These are phyloP conservation scores for Osmoderma eremita DNA, from an alignment of 2,888 invertebrate genomes.

Conservation along the genomic window DNA sequence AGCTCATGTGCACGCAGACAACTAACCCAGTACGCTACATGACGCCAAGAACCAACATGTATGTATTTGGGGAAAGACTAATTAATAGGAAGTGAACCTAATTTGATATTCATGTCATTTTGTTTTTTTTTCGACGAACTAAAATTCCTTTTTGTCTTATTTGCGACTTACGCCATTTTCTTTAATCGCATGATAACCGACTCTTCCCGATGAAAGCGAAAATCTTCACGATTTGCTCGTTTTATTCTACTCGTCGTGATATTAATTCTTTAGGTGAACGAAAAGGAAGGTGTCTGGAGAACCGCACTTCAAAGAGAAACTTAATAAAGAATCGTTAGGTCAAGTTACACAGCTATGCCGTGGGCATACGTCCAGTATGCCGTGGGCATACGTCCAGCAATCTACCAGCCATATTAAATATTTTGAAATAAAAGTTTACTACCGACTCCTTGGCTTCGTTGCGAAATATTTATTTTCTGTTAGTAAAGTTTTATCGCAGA, in stretches of 20 bases:
- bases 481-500: slow-evolving; percentile 7
- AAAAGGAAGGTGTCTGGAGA: background rate
- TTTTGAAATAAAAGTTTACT: slow-evolving; percentile 10
- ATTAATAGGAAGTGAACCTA: too few species aligned
- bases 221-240: too few species aligned
- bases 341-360: background rate
- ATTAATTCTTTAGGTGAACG: background rate
- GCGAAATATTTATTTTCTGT: slow-evolving; percentile 13
- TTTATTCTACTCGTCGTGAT: background rate
- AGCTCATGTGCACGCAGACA: background rate
- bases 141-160: too few species aligned
- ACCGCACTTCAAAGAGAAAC: background rate
- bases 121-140: too few species aligned
- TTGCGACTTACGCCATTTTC: too few species aligned
- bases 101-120: too few species aligned
- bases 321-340: slow-evolving; percentile 5
- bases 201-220: too few species aligned
- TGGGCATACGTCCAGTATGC: background rate
- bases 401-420: background rate
- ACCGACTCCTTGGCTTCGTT: background rate
- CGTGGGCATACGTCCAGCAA: background rate
- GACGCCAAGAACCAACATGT: too few species aligned
- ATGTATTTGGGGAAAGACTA: too few species aligned
- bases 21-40: background rate
- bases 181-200: too few species aligned